Evolutionary conservation across 2,888 invertebrate genomes (phyloP).

Genomic region (Philaethria dido): DNA sequence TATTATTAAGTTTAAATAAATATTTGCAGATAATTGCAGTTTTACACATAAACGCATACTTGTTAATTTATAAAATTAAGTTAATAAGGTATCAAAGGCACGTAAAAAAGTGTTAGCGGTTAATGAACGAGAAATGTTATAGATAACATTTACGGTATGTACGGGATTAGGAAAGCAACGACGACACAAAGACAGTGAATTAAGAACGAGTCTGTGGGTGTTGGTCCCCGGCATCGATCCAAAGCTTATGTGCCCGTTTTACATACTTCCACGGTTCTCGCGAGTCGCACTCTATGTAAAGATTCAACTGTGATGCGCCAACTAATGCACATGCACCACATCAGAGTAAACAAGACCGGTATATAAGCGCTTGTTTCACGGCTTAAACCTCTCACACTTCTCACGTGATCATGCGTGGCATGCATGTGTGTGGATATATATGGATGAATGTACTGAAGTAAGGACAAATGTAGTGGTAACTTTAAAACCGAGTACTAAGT

Average conservation of each 20-base stretch:
- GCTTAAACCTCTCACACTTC: conserved; percentile 47
- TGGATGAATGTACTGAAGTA: conserved; percentile 38
- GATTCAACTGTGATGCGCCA: conserved; percentile 81
- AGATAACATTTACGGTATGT: neutral
- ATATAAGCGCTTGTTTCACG: conserved; percentile 47
- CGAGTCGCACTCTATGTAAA: conserved; percentile 76
- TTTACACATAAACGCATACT: too few species aligned
- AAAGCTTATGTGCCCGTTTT: conserved; percentile 75
- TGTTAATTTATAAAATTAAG: neutral
- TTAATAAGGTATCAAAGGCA: neutral
- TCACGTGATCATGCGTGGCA: conserved; percentile 40
- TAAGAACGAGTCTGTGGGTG: conserved; percentile 54
- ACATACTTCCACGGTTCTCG: conserved; percentile 70
- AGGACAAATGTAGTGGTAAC: conserved; percentile 14
- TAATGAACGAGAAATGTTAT: neutral
- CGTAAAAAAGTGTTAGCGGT: neutral
- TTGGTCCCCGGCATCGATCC: conserved; percentile 77
- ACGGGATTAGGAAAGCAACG: conserved; percentile 13
- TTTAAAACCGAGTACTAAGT: neutral
- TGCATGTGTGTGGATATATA: conserved; percentile 32
- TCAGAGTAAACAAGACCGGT: conserved; percentile 52
- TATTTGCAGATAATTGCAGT: too few species aligned
- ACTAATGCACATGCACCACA: conserved; percentile 75
- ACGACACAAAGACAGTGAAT: conserved; percentile 45
- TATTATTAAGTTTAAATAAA: too few species aligned